Conservation (phyloP, 2,113 vertebrate genomes). For the Thalassarche chlororhynchos region DNA sequence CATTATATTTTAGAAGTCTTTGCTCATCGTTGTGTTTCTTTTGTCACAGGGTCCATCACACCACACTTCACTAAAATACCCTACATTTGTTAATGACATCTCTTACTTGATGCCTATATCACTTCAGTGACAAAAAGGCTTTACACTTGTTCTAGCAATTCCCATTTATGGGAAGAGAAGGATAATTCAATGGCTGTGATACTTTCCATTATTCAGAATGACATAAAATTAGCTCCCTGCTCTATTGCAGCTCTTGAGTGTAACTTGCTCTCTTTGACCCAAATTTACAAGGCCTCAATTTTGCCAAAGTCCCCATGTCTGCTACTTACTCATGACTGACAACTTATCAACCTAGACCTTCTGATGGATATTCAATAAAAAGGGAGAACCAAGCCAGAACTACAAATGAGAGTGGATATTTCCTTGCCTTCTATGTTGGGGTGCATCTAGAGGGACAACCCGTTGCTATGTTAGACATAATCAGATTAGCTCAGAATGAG, state of each 20-base stretch:
- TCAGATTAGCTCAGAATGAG: not conserved
- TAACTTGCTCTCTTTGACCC: constrained; percentile 38
- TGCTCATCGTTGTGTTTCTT: not conserved
- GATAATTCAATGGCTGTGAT: constrained; percentile 21
- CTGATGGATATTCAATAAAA: not conserved
- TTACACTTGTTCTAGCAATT: constrained; percentile 16
- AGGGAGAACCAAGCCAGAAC: not conserved
- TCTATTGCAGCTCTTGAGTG: not conserved
- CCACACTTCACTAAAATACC: constrained; percentile 10
- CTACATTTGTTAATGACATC: constrained; percentile 17
- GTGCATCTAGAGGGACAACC: not conserved
- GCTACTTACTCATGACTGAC: not conserved
- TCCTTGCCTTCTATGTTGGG: not conserved
- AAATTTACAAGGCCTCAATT: constrained; percentile 38
- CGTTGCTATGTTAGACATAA: not conserved
- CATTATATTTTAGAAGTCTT: not conserved
- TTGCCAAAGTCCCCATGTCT: not conserved
- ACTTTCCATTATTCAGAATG: constrained; percentile 11
- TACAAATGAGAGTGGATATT: not conserved
- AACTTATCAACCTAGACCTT: not conserved
- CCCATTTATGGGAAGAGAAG: constrained; percentile 27
- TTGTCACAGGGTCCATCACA: not conserved
- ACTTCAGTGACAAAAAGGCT: constrained; percentile 6
- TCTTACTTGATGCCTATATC: constrained; percentile 7
- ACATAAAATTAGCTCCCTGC: constrained; percentile 28